Conservation (phyloP, 2,797 vertebrate genomes). For the Coregonus suidteri region DNA sequence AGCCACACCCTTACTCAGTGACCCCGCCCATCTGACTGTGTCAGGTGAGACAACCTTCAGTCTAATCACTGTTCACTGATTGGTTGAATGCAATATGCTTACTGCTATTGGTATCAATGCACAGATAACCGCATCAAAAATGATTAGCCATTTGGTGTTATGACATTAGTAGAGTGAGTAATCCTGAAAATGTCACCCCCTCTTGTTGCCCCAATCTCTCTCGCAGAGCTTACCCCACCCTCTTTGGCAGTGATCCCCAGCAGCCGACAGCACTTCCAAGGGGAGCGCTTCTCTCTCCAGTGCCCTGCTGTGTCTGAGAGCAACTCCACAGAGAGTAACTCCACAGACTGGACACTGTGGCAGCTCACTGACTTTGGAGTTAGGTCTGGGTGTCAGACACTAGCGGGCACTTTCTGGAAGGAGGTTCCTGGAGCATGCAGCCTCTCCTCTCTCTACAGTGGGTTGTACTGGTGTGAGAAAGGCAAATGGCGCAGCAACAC, state of each 20-base stretch:
- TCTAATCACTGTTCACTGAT: background rate
- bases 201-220: constrained; percentile 13
- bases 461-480: constrained; percentile 71
- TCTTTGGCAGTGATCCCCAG: constrained; percentile 54
- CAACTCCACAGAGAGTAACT: constrained; percentile 14
- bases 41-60: constrained; percentile 53
- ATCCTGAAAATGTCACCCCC: background rate
- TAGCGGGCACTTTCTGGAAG: constrained; percentile 29
- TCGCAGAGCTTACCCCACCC: constrained; percentile 46
- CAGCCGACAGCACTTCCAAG: constrained; percentile 57
- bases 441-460: constrained; percentile 47
- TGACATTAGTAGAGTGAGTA: background rate
- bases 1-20: constrained; percentile 22
- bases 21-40: constrained; percentile 43
- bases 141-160: background rate
- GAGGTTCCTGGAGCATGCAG: constrained; percentile 11
- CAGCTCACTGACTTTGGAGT: constrained; percentile 21
- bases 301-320: constrained; percentile 46
- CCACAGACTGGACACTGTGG: constrained; percentile 56
- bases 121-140: background rate
- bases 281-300: constrained; percentile 48
- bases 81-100: background rate
- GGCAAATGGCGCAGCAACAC: constrained; percentile 51
- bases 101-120: background rate
- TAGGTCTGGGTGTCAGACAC: constrained; percentile 43